These are phyloP conservation scores for Drosophila ironensis DNA, from an alignment of 1,140 invertebrate genomes.

Conservation along the genomic window DNA sequence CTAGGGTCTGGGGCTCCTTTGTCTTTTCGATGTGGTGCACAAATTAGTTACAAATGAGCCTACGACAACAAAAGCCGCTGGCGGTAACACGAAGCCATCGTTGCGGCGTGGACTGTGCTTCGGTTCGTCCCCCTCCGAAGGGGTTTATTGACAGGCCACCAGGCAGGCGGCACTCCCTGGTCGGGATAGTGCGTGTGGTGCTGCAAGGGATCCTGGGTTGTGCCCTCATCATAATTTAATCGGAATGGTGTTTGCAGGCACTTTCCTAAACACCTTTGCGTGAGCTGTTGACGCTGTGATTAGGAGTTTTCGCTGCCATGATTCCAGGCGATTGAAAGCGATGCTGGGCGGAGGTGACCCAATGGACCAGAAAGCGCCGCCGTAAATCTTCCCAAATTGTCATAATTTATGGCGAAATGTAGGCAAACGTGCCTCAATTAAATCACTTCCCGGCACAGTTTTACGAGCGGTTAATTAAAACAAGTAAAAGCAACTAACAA, in stretches of 20 bases:
- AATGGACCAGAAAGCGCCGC: conserved; percentile 2
- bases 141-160: conserved; percentile 41
- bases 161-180: background rate
- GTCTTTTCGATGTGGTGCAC: conserved; percentile 68
- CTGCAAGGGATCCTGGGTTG: conserved; percentile 32
- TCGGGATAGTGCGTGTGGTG: conserved; percentile 40
- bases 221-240: conserved; percentile 42
- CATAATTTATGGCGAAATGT: conserved; percentile 25
- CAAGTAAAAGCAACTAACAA: conserved; percentile 37
- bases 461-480: conserved; percentile 52
- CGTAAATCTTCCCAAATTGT: conserved; percentile 24
- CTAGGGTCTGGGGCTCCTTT: conserved; percentile 42
- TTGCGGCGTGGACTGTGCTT: conserved; percentile 20
- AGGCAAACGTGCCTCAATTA: conserved; percentile 22
- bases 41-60: conserved; percentile 78
- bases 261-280: conserved; percentile 51
- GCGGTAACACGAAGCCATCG: conserved; percentile 61
- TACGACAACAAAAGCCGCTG: conserved; percentile 68
- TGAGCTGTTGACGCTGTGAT: conserved; percentile 43
- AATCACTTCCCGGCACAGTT: conserved; percentile 38
- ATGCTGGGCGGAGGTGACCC: conserved; percentile 25
- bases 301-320: background rate
- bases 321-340: background rate
- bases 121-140: background rate
- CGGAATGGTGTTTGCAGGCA: conserved; percentile 30